Conservation (phyloP, 2,113 vertebrate genomes). For the Petromus typicus region DNA sequence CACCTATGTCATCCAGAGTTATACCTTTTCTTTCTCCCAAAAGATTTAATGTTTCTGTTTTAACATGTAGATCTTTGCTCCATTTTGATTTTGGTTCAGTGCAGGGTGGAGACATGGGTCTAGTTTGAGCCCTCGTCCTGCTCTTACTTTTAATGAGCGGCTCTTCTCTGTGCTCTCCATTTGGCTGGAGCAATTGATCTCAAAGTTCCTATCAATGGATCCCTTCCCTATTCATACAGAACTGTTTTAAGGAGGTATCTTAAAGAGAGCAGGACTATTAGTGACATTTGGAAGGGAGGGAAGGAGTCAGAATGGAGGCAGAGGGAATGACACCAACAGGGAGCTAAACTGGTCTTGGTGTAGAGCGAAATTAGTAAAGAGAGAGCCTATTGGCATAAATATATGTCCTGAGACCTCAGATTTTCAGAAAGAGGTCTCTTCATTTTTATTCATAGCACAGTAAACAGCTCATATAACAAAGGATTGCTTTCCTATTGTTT, state of each 20-base stretch:
- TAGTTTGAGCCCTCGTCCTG: too few species aligned
- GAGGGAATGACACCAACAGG: background rate
- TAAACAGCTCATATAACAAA: constrained; percentile 29
- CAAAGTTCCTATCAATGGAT: background rate
- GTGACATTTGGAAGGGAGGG: background rate
- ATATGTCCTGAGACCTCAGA: background rate
- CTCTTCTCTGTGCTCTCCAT: background rate
- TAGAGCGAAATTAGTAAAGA: background rate
- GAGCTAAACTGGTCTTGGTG: background rate
- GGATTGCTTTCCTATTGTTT: background rate
- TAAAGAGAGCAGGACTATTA: background rate
- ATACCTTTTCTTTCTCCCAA: too few species aligned
- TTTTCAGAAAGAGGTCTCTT: background rate
- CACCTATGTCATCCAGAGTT: too few species aligned
- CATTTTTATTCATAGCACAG: background rate
- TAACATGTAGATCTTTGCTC: too few species aligned
- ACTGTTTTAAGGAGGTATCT: constrained; percentile 37
- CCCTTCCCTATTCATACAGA: background rate
- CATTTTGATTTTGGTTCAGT: too few species aligned
- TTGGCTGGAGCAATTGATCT: background rate
- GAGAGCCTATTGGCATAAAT: background rate
- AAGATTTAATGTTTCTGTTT: too few species aligned
- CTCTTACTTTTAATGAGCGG: background rate
- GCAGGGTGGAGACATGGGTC: too few species aligned
- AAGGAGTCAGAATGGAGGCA: background rate